A percentile compares a stretch with the other conserved stretches of the same genome.
phyloP scores from a whole-genome alignment of 2,113 vertebrate genomes.

The Notechis scutatus region DNA sequence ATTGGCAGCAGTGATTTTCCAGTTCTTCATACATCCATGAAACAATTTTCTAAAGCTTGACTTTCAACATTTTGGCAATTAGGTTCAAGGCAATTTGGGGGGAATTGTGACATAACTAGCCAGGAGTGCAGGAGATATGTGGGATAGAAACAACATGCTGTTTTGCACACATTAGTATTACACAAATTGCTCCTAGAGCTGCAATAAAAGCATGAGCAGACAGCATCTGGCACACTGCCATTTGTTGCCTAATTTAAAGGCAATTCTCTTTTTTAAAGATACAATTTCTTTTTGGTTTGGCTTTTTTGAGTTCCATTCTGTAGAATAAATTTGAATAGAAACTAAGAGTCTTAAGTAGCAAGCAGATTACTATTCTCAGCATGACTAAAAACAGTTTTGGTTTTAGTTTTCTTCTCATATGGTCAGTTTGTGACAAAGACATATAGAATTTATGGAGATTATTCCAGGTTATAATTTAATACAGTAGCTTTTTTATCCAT shows the following conservation, averaged over 20 bases:
- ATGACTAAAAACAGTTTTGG: background rate
- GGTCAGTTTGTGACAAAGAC: background rate
- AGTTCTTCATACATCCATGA: background rate
- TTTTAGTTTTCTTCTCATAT: background rate
- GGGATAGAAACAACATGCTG: background rate
- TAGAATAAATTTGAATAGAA: background rate
- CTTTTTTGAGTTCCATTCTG: background rate
- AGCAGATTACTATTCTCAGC: background rate
- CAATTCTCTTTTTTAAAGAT: background rate
- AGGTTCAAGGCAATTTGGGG: background rate
- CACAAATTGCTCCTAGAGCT: background rate
- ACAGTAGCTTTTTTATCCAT: background rate
- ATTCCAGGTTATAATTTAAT: background rate
- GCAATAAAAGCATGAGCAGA: background rate
- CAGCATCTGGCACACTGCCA: conserved; percentile 11
- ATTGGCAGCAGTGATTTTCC: background rate
- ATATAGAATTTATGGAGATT: background rate
- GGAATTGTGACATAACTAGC: background rate
- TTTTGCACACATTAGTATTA: background rate
- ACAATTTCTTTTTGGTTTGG: background rate
- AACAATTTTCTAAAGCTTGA: background rate
- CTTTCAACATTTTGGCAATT: background rate
- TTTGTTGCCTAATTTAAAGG: conserved; percentile 4
- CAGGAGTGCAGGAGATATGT: background rate
- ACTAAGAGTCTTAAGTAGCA: background rate